Conservation (phyloP, 1,140 invertebrate genomes). For the Caenorhabditis inopinata region DNA sequence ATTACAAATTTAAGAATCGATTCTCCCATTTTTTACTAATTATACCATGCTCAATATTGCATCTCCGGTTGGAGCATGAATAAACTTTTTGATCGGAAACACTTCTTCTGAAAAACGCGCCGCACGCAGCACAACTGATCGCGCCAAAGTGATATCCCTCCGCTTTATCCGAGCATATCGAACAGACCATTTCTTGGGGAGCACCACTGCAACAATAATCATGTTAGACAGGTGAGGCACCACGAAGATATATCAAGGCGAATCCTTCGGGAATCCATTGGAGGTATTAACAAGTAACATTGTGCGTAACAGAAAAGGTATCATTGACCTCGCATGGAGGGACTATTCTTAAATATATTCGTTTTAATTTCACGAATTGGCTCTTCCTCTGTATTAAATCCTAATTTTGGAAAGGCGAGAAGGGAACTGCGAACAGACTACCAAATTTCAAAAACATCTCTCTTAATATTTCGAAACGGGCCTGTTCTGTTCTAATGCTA, state of each 20-base stretch:
- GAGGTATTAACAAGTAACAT: too few species aligned
- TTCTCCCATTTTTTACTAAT: not conserved
- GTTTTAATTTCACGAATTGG: too few species aligned
- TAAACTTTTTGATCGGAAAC: slow-evolving; percentile 14
- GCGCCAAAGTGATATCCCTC: slow-evolving; percentile 27
- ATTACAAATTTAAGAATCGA: not conserved
- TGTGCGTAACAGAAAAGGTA: too few species aligned
- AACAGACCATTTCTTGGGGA: slow-evolving; percentile 7
- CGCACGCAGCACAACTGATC: slow-evolving; percentile 2
- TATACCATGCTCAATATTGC: not conserved
- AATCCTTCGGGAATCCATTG: too few species aligned
- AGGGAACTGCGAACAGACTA: too few species aligned
- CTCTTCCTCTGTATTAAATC: too few species aligned
- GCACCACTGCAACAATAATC: not conserved
- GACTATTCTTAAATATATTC: too few species aligned
- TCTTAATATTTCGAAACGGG: too few species aligned
- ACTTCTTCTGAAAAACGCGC: slow-evolving; percentile 20
- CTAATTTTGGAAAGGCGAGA: too few species aligned
- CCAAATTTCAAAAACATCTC: too few species aligned
- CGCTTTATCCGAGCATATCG: slow-evolving; percentile 16
- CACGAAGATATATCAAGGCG: not conserved
- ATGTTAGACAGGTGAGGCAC: not conserved
- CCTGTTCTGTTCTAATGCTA: too few species aligned
- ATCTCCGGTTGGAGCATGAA: slow-evolving; percentile 1
- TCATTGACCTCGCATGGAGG: too few species aligned